A percentile compares a stretch with the other conserved stretches of the same genome.
These are phyloP conservation scores for Plebejus anna DNA, from an alignment of 2,888 invertebrate genomes.

Conservation along the genomic window DNA sequence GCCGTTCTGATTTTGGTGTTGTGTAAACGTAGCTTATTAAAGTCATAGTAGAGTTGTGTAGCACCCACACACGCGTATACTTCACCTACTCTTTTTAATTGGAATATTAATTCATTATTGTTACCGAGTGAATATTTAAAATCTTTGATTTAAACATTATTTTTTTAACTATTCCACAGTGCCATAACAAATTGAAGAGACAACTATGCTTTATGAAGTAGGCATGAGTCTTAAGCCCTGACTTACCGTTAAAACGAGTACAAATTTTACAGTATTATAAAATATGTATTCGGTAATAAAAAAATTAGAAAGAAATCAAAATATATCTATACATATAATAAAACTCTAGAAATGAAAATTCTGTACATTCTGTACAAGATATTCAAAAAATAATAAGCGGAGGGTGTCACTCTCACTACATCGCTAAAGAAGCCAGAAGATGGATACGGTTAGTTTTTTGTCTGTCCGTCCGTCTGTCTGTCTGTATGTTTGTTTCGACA, in stretches of 20 bases:
- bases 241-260: not conserved
- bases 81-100: slow-evolving; percentile 3
- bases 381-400: too few relatives aligned
- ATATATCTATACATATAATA: too few relatives aligned
- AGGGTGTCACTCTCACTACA: too few relatives aligned
- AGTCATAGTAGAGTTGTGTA: not conserved
- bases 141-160: not conserved
- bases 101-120: not conserved
- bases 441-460: too few relatives aligned
- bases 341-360: too few relatives aligned
- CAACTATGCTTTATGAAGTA: not conserved
- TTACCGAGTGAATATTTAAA: not conserved
- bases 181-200: not conserved
- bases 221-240: not conserved
- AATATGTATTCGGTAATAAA: too few relatives aligned
- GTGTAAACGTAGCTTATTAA: slow-evolving; percentile 4
- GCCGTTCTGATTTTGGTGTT: not conserved
- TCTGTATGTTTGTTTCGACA: too few relatives aligned
- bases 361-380: too few relatives aligned
- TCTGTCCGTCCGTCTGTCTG: too few relatives aligned
- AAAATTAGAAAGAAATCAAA: too few relatives aligned
- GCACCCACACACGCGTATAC: not conserved
- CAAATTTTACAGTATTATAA: too few relatives aligned
- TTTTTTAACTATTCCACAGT: not conserved
- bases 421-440: too few relatives aligned